phyloP scores from a whole-genome alignment of 2,797 vertebrate species.

The Eulemur albifrons region DNA sequence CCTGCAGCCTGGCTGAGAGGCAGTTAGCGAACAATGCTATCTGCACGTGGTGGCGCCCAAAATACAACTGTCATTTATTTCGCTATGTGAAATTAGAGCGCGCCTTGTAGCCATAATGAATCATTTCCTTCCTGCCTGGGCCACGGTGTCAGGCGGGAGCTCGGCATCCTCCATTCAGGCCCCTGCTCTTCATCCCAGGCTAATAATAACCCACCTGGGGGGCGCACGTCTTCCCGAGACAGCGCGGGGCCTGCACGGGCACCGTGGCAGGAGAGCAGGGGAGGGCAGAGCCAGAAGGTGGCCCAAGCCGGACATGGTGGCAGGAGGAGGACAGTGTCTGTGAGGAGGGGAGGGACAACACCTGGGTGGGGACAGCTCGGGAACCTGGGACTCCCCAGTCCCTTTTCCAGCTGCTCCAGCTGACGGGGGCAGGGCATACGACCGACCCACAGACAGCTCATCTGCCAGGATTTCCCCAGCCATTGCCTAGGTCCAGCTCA shows the following conservation, averaged over 20 bases:
- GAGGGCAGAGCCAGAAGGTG: no score
- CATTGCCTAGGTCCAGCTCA: not conserved
- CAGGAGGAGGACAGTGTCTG: not conserved
- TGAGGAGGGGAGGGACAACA: accelerated
- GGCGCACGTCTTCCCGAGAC: conserved; percentile 45
- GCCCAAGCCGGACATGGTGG: not conserved
- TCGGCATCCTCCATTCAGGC: conserved; percentile 84
- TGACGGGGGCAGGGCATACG: not conserved
- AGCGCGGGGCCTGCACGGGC: conserved; percentile 33
- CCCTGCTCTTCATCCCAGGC: conserved; percentile 47
- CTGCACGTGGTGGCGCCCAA: conserved; percentile 61
- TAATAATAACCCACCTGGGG: conserved; percentile 67
- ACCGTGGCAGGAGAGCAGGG: not conserved
- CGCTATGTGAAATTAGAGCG: conserved; percentile 86
- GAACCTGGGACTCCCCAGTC: not conserved
- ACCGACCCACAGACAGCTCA: not conserved
- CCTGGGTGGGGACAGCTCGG: accelerated
- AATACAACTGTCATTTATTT: conserved; percentile 80
- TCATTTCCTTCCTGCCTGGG: conserved; percentile 85
- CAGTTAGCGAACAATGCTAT: conserved; percentile 69
- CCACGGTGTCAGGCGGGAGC: conserved; percentile 85
- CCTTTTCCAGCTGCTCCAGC: not conserved
- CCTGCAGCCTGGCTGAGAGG: conserved; percentile 75
- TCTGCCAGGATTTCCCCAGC: accelerated
- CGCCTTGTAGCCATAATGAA: conserved; percentile 88